These are phyloP conservation scores for Stenichneumon culpator DNA, from an alignment of 2,888 invertebrate genomes.

Conservation along the genomic window DNA sequence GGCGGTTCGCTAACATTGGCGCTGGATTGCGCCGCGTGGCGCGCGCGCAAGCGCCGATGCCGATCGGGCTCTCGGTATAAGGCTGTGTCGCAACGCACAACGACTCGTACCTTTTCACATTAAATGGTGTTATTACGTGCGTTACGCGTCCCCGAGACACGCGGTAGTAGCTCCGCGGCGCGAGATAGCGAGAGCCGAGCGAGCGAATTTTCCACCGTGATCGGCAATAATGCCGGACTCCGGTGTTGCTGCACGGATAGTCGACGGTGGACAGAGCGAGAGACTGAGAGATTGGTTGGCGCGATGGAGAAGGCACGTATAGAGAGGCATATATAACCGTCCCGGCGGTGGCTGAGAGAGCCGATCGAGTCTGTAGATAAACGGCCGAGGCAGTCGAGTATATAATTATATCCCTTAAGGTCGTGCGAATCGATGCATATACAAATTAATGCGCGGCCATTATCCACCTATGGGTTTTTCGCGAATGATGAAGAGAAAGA, in stretches of 20 bases:
- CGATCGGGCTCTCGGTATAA: neutral
- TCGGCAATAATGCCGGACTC: conserved; percentile 39
- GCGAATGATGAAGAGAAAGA: conserved; percentile 38
- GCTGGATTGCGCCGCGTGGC: neutral
- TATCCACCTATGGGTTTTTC: conserved; percentile 51
- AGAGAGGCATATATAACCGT: conserved; percentile 8
- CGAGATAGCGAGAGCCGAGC: conserved; percentile 17
- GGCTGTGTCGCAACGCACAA: conserved; percentile 68
- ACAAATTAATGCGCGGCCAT: conserved; percentile 60
- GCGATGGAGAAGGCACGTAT: conserved; percentile 14
- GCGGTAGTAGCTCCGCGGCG: conserved; percentile 55
- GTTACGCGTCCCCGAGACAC: conserved; percentile 67
- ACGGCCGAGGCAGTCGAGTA: conserved; percentile 56
- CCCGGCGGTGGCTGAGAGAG: conserved; percentile 42
- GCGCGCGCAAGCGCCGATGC: conserved; percentile 27
- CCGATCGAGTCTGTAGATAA: conserved; percentile 64
- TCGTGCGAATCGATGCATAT: conserved; percentile 60
- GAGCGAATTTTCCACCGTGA: conserved; percentile 54
- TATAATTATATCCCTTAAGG: conserved; percentile 68
- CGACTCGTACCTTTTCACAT: conserved; percentile 65
- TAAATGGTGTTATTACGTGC: conserved; percentile 81
- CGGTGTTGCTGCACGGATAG: neutral
- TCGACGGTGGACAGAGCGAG: conserved; percentile 38
- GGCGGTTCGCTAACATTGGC: neutral
- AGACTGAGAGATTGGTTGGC: conserved; percentile 20